Base-by-base conservation (phyloP, 1,140 invertebrate species). In the Drosophila auraria region DNA sequence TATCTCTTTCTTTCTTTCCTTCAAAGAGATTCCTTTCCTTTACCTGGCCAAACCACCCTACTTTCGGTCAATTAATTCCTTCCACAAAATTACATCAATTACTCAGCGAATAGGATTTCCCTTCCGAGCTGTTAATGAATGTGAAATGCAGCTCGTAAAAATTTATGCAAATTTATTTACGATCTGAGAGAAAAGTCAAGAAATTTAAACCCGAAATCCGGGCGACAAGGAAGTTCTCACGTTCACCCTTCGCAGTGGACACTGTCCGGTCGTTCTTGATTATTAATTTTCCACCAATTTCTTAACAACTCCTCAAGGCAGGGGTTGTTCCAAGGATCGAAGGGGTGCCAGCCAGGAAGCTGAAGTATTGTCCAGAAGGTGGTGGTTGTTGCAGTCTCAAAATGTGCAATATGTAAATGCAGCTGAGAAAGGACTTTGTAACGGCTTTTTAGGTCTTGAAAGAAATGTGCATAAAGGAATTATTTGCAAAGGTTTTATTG, bases 81-180 rank as follows among this genome's bases (percentile, higher is more conserved):
- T 82, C 70, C 83, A 80, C 80, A 87, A 71, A 87, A 86, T 87
- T 86, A 70, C 69, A 40, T 49, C 75, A 86, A 87, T 82, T 86
- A 79, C 76, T 78, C 75, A 80, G 17, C 59, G 40, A 42, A 51
- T 12, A 30, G 15, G 57, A 44, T 38, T 20, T n/a, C 11, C 36
- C 14, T 17, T 1, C 20, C 2, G 61, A 84, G 33, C 45, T 61
- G 64, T 64, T 78, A 61, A 79, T 82, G 59, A 65, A 59, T 49
- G 38, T 11, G 20, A 8, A 51, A 66, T 40, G 23, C 42, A 33
- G 14, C 27, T 38, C 33, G 6, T 69, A 70, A 69, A 23, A 45
- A 44, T 30, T 30, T 83, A 83, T 83, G 81, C 64, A 76, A 87
- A 76, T 80, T 77, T 74, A 78, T 86, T 78, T 59, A 84, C 69